Base-by-base conservation (phyloP, 1,140 invertebrate genomes). In the Drosophila suzukii region DNA sequence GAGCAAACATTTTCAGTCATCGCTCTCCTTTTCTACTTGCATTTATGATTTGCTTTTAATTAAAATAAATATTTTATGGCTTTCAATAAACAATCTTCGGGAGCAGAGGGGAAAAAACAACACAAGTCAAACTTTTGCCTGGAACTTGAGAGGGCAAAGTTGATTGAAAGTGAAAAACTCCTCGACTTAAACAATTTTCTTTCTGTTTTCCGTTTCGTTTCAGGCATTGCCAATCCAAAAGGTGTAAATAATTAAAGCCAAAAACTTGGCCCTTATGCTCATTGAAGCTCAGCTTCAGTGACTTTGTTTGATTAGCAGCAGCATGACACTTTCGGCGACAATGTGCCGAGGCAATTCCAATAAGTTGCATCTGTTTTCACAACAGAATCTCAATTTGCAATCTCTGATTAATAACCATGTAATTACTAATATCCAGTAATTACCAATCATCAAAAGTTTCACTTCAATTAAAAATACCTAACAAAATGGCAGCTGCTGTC, bases 401-500 rank as follows among this genome's bases (percentile, higher is more conserved):
- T 58, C 67, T 12, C 20, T 50, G 15, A 71, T 71, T 50, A 36
- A 36, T 34, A 34, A 34, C 8, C 32, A 34, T 8, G 8, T 34
- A 34, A 34, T 34, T 34, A 34, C 32, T 34, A 4, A 20, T 34
- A 53, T 10, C 7, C 38, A 17, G 24, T 20, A 34, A 50, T 51
- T 43, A 50, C 12, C 50, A 67, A 63, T 32, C n/a, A 59, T 41
- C 20, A 61, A 36, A 17, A 56, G n/a, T 13, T 39, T 3, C 5
- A 30, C 7, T 12, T 20, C 38, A 34, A 24, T 15, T 1, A 5
- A 15, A 38, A 30, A 46, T 6, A 41, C 8, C 0, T 11, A 44
- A 61, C 10, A 74, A 49, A 54, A 91, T 91, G 90, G 81, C 84
- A 30, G 78, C 84, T 46, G 83, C 80, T 36, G 65, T 91, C 17